Evolutionary conservation across 2,888 invertebrate genomes (phyloP).

Genomic region (Hirudinaria manillensis): DNA sequence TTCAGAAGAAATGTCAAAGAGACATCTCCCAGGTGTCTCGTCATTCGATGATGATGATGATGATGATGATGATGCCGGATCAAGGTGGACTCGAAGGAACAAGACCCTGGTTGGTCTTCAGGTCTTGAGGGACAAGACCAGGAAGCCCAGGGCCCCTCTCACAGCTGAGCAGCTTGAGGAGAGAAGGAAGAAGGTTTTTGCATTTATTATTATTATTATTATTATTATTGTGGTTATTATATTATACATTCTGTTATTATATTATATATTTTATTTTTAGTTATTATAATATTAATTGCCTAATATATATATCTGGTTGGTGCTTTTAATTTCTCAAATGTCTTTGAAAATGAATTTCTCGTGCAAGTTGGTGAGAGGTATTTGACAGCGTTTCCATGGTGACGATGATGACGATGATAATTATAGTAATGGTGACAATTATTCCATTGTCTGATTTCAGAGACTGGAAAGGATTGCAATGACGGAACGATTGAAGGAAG

Average conservation of each 20-base stretch:
- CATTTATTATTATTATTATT: neutral
- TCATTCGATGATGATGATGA: too few relatives aligned
- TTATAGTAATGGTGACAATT: too few relatives aligned
- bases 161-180: slow-evolving; percentile 50
- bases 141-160: slow-evolving; percentile 46
- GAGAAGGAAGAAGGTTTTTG: slow-evolving; percentile 35
- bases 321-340: too few relatives aligned
- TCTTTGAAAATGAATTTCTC: too few relatives aligned
- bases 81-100: neutral
- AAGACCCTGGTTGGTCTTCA: slow-evolving; percentile 39
- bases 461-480: too few relatives aligned
- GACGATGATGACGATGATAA: too few relatives aligned
- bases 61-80: too few relatives aligned
- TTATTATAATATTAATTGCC: neutral
- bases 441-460: too few relatives aligned
- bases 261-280: neutral
- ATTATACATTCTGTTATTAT: neutral
- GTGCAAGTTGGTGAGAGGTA: too few relatives aligned
- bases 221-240: neutral
- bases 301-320: neutral
- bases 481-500: neutral
- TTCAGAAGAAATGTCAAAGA: too few relatives aligned
- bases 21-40: too few relatives aligned
- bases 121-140: slow-evolving; percentile 39
- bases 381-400: too few relatives aligned